Percentiles rank a stretch among this genome's conserved stretches.
These are phyloP conservation scores for Amitus sp. DNA, from an alignment of 2,888 invertebrate species.

Conservation along the genomic window DNA sequence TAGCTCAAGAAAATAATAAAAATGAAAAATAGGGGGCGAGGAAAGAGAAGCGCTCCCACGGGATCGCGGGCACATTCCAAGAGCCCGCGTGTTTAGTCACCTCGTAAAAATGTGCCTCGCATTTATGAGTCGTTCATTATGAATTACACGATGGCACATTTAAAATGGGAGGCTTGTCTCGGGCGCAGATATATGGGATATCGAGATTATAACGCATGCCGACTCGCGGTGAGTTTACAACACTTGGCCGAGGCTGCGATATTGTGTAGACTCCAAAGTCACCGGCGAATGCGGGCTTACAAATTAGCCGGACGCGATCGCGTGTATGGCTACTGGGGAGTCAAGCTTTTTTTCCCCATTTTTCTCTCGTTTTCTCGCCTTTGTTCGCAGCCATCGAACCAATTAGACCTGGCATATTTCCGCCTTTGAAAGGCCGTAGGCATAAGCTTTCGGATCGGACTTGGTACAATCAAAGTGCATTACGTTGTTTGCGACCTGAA, in stretches of 20 bases:
- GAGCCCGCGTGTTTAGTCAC: slow-evolving; percentile 16
- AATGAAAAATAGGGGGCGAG: too few relatives aligned
- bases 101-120: slow-evolving; percentile 57
- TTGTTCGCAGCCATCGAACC: background rate
- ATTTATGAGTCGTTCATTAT: slow-evolving; percentile 66
- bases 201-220: slow-evolving; percentile 64
- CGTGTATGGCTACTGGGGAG: slow-evolving; percentile 50
- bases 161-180: slow-evolving; percentile 64
- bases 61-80: background rate
- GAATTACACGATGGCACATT: slow-evolving; percentile 66
- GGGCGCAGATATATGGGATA: slow-evolving; percentile 65
- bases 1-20: too few relatives aligned
- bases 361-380: background rate
- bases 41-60: slow-evolving; percentile 9
- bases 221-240: slow-evolving; percentile 48
- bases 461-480: too few relatives aligned
- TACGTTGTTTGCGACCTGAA: too few relatives aligned
- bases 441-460: too few relatives aligned
- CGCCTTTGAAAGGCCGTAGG: too few relatives aligned
- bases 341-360: slow-evolving; percentile 31
- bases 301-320: slow-evolving; percentile 52
- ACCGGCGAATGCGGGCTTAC: slow-evolving; percentile 50
- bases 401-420: background rate
- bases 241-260: slow-evolving; percentile 40
- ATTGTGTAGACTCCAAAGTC: slow-evolving; percentile 40